Base-by-base conservation (phyloP, 2,797 vertebrate species). In the Numenius phaeopus region DNA sequence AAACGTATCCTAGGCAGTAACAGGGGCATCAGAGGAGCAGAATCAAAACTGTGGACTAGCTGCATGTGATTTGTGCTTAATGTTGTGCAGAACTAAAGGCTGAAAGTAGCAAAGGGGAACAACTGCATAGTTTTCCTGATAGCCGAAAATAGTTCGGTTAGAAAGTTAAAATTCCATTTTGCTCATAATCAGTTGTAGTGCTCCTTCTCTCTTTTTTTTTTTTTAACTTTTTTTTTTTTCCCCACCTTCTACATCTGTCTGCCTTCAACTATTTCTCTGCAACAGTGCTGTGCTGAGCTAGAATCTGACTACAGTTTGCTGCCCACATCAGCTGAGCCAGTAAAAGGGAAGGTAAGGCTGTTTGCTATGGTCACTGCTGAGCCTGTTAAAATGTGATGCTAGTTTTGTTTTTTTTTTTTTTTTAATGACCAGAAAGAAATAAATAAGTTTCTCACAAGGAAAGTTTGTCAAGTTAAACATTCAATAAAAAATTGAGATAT, bases 221-320 rank as follows among this genome's bases (percentile, higher is more conserved):
- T 64, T 58, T 30, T 19, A 11, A 7, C 29, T 4, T 20, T 42
- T 21, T 37, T 37, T 37, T 7, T 16, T 49, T 40, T 22, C 21
- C 22, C 4, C 23, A 22, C 4, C 7, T 20, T 2, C 19, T 24
- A 17, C 3, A 1, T 34, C 47, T 93, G 19, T 54, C 65, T 88
- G 17, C 42, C 23, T 55, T 87, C 42, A 65, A 42, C 59, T 82
- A 10, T 59, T 19, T 34, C 77, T 90, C 44, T 55, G 9, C 73
- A 71, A 95, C 94, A 98, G 98, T 97, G 39, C 66, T 93, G 64
- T 88, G 84, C 77, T 34, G 94, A 92, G 59, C 64, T 94, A 29
- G 61, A 85, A 57, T 79, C 64, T 87, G 57, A 46, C 18, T 69
- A 2, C 5, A 5, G 47, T 55, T 62, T 83, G 59, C 85, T 93